Evolutionary conservation across 2,888 invertebrate genomes (phyloP), one percentile per base, ranked within the genome.

Genomic region (Cosmia trapezina): DNA sequence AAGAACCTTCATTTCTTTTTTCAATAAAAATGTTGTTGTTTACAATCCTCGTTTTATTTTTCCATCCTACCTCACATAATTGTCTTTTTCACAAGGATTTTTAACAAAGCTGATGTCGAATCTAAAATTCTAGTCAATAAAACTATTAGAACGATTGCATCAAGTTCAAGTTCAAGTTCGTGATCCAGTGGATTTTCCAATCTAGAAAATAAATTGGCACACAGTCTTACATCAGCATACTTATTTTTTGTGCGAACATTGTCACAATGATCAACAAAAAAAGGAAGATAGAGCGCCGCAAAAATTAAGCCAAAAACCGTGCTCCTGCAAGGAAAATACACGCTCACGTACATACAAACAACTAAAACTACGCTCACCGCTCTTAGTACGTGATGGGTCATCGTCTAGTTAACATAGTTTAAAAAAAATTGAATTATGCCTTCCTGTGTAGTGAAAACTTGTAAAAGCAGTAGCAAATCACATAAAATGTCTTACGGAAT

Each of bases 11-110:
- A 75, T 80, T 84, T 87, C 81, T 69, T 74, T 87, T 87, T 79
- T 80, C 70, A 83, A 84, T 78, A 85, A 89, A 85, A 83, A 76
- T 83, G 84, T 88, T 83, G 84, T 88, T 87, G 82, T 83, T 89
- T 83, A 61, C 19, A 61, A 28, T 19, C 7, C 4, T 65, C 0
- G 67, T 83, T 85, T 87, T 79, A 79, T 83, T 85, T 78, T 80
- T 28, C 17, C 14, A 17, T 11, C n/a, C 14, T 51, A n/a, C 3
- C 33, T n/a, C n/a, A 47, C 6, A 11, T n/a, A 17, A 2, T 17
- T 22, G 8, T 9, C 4, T 28, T 53, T 45, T 45, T 19, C 28
- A 53, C 45, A 47, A 49, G 22, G 7, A 6, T 37, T 65, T 71
- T 45, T 45, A 28, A 22, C 41, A 53, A 56, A 0, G 33, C 11